phyloP scores from a whole-genome alignment of 2,797 vertebrate species.

The Enteromius treurensis region DNA sequence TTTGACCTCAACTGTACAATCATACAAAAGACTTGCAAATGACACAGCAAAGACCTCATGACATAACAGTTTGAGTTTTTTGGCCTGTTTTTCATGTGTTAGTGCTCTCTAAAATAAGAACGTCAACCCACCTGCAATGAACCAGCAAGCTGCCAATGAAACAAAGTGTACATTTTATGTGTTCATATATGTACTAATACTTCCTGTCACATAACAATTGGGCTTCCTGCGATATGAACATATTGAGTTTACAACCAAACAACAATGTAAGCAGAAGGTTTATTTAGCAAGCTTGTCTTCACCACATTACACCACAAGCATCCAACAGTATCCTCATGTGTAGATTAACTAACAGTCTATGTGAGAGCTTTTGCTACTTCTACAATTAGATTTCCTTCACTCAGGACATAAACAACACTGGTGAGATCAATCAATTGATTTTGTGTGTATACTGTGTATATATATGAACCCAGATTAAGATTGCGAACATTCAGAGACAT shows the following conservation, averaged over 20 bases:
- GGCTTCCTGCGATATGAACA: not conserved
- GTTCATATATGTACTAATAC: not conserved
- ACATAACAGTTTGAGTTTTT: not conserved
- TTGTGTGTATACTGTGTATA: not conserved
- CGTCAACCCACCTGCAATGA: not conserved
- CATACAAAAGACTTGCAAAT: not conserved
- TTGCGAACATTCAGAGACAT: not conserved
- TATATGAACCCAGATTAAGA: not conserved
- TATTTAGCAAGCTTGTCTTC: not conserved
- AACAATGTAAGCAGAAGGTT: not conserved
- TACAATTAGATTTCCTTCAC: not conserved
- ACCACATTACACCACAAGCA: not conserved
- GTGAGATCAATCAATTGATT: not conserved
- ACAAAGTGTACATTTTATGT: not conserved
- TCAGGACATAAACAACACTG: not conserved
- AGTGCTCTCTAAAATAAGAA: not conserved
- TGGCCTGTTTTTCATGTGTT: not conserved
- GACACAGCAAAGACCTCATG: not conserved
- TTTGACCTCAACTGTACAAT: not conserved
- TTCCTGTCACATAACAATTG: not conserved
- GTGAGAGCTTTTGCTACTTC: not conserved
- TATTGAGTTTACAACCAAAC: not conserved
- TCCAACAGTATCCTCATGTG: constrained; percentile 4
- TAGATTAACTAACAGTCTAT: not conserved
- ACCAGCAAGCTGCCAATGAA: not conserved